Percentiles rank a stretch among this genome's conserved stretches.
Evolutionary conservation across 2,888 invertebrate species (phyloP).

Genomic region (Agapetus fuscipes): DNA sequence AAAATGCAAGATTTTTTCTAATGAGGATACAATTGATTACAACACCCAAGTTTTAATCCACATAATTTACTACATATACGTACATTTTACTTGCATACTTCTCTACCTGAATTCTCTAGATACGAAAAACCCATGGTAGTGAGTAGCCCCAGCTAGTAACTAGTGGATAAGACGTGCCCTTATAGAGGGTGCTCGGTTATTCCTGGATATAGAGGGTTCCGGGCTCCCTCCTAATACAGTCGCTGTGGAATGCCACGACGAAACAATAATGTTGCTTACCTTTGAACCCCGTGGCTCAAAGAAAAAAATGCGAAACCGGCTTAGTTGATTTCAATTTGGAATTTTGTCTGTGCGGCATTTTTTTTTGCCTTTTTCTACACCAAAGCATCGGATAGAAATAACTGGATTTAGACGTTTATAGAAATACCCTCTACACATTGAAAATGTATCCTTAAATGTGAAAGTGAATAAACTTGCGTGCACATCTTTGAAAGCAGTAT

Average conservation of each 20-base stretch:
- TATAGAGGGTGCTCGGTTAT: too few relatives aligned
- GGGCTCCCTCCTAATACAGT: background rate
- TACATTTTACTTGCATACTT: background rate
- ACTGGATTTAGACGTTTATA: background rate
- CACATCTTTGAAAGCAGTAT: too few relatives aligned
- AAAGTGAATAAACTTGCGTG: too few relatives aligned
- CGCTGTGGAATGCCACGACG: constrained; percentile 1
- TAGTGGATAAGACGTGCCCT: too few relatives aligned
- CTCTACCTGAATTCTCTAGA: background rate
- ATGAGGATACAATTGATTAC: too few relatives aligned
- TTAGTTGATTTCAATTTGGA: constrained; percentile 6
- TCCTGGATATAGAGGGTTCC: background rate
- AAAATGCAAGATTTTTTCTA: too few relatives aligned
- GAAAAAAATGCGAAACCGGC: constrained; percentile 4
- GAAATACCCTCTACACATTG: too few relatives aligned
- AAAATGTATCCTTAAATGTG: too few relatives aligned
- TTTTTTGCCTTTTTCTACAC: background rate
- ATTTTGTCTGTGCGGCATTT: constrained; percentile 1
- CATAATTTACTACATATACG: too few relatives aligned
- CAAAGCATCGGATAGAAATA: background rate
- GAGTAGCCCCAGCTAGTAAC: too few relatives aligned
- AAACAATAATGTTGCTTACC: constrained; percentile 12
- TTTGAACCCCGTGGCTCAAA: constrained; percentile 5
- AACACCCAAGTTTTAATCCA: too few relatives aligned
- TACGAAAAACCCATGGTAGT: too few relatives aligned